Evolutionary conservation across 1,140 invertebrate species (phyloP).

Genomic region (Oryzaephilus surinamensis): DNA sequence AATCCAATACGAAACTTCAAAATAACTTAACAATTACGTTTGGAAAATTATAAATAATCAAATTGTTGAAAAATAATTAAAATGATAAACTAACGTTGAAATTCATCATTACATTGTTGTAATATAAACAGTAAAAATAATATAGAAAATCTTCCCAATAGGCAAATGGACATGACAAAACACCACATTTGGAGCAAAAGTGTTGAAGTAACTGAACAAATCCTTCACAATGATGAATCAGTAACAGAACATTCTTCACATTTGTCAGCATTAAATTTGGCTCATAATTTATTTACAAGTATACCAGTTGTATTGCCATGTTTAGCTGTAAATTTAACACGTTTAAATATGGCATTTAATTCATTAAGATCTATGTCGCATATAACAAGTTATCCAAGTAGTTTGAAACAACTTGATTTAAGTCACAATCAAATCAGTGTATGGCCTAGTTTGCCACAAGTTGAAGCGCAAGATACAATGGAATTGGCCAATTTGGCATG

Average conservation of each 20-base stretch:
- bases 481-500: conserved; percentile 52
- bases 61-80: too few relatives aligned
- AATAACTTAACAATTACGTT: too few relatives aligned
- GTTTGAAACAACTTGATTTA: conserved; percentile 82
- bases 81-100: too few relatives aligned
- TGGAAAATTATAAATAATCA: too few relatives aligned
- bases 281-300: conserved; percentile 80
- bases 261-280: conserved; percentile 69
- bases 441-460: conserved; percentile 74
- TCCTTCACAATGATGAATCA: conserved; percentile 39
- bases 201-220: conserved; percentile 59
- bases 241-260: conserved; percentile 44
- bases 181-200: conserved; percentile 63
- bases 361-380: conserved; percentile 73
- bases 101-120: too few relatives aligned
- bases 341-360: conserved; percentile 88
- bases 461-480: conserved; percentile 50
- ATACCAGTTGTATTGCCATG: conserved; percentile 85
- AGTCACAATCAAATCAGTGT: conserved; percentile 85
- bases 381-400: conserved; percentile 79
- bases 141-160: too few relatives aligned
- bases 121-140: too few relatives aligned
- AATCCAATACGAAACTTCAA: too few relatives aligned
- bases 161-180: conserved; percentile 45
- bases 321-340: conserved; percentile 70